Percentiles rank a stretch among this genome's conserved stretches.
Conservation (phyloP, 2,888 invertebrate species). For the Epistrophella euchroma region DNA sequence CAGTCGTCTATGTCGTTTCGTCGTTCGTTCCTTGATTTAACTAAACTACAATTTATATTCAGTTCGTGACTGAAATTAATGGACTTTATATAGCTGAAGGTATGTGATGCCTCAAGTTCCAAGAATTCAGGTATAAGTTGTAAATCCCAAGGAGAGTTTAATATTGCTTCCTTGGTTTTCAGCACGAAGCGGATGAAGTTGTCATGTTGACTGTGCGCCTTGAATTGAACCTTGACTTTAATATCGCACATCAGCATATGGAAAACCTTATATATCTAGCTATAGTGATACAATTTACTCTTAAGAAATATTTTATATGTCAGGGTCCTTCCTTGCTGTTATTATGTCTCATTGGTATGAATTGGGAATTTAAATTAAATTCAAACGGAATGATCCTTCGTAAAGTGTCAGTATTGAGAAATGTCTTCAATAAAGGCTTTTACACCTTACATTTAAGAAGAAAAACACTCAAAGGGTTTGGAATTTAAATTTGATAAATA, state of each 20-base stretch:
- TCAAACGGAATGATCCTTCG: not conserved
- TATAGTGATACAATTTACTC: not conserved
- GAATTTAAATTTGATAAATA: not conserved
- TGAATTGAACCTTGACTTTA: slow-evolving; percentile 34
- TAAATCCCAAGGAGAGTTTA: slow-evolving; percentile 30
- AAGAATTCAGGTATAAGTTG: slow-evolving; percentile 18
- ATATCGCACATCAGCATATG: slow-evolving; percentile 21
- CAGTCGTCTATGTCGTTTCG: slow-evolving; percentile 10
- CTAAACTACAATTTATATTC: slow-evolving; percentile 70
- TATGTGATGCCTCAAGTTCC: slow-evolving; percentile 16
- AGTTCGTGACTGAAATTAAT: slow-evolving; percentile 70
- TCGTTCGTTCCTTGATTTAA: slow-evolving; percentile 44
- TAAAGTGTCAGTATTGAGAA: slow-evolving; percentile 6
- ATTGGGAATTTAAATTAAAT: slow-evolving; percentile 36
- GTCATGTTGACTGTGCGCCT: slow-evolving; percentile 27
- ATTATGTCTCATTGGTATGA: not conserved
- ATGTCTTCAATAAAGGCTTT: not conserved
- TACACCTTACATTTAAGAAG: not conserved
- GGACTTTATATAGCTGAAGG: slow-evolving; percentile 30
- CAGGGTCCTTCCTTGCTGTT: slow-evolving; percentile 18
- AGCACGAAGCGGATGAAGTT: slow-evolving; percentile 21
- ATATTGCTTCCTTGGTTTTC: slow-evolving; percentile 18
- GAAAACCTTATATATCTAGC: not conserved
- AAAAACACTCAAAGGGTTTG: not conserved
- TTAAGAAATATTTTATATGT: slow-evolving; percentile 10